Evolutionary conservation across 2,797 vertebrate species (phyloP).

Genomic region (Selene dorsalis): DNA sequence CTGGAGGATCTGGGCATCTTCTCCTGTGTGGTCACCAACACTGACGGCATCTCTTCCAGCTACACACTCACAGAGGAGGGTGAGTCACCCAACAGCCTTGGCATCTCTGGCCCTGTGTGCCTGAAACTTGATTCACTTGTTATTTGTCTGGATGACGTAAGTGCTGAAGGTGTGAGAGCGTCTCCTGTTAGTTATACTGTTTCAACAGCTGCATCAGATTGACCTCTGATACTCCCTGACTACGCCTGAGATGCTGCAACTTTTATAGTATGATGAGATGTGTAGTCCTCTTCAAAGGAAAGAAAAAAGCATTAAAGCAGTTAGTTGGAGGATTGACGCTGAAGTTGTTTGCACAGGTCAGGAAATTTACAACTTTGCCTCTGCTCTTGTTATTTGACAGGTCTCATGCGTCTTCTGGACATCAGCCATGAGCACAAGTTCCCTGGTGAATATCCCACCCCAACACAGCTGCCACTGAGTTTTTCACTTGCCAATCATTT

Average conservation of each 20-base stretch:
- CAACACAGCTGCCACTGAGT: slow-evolving; percentile 3
- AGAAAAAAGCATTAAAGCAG: background rate
- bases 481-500: background rate
- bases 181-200: slow-evolving; percentile 31
- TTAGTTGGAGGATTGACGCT: background rate
- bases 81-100: slow-evolving; percentile 75
- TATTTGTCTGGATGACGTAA: slow-evolving; percentile 38
- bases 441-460: slow-evolving; percentile 88
- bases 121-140: slow-evolving; percentile 35
- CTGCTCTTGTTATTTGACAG: slow-evolving; percentile 75
- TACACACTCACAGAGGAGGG: slow-evolving; percentile 95
- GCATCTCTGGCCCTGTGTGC: background rate
- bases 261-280: background rate
- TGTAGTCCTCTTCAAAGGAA: background rate
- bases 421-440: slow-evolving; percentile 95
- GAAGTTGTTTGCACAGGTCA: slow-evolving; percentile 7
- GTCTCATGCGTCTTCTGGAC: slow-evolving; percentile 92
- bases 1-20: slow-evolving; percentile 94
- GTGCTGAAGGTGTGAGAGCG: slow-evolving; percentile 33
- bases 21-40: slow-evolving; percentile 93
- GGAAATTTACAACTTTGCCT: slow-evolving; percentile 33
- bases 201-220: slow-evolving; percentile 52
- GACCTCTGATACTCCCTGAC: slow-evolving; percentile 18
- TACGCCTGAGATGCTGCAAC: background rate
- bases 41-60: slow-evolving; percentile 94